phyloP scores from a whole-genome alignment of 2,888 invertebrate species.

The Morinoia aosen region DNA sequence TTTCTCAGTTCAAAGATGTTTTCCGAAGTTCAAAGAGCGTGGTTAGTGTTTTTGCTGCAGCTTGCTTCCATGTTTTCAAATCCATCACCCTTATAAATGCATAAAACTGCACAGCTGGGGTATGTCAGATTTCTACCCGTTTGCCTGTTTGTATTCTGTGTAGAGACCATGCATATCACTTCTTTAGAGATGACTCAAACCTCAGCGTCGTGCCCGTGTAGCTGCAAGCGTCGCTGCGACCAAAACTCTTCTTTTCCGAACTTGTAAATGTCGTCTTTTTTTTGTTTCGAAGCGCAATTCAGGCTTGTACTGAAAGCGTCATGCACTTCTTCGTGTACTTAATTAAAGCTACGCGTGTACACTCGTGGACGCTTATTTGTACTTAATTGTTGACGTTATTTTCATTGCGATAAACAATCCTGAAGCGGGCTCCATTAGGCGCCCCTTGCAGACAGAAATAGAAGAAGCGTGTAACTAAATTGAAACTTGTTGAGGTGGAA shows the following conservation, averaged over 20 bases:
- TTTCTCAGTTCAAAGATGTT: not conserved
- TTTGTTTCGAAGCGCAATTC: not conserved
- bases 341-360: not conserved
- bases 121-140: not conserved
- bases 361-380: not conserved
- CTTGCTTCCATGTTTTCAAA: not conserved
- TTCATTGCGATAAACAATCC: not conserved
- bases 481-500: not conserved
- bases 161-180: conserved; percentile 12
- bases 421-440: not conserved
- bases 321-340: not conserved
- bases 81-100: not conserved
- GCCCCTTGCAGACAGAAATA: not conserved
- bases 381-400: not conserved
- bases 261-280: not conserved
- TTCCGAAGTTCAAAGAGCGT: not conserved
- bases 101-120: not conserved
- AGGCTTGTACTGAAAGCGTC: not conserved
- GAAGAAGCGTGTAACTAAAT: not conserved
- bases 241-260: not conserved
- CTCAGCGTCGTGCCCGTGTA: not conserved
- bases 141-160: not conserved
- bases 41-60: not conserved
- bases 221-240: not conserved
- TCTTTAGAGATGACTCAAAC: not conserved